Evolutionary conservation across 2,113 vertebrate species (phyloP).

Genomic region (Pteropus alecto): DNA sequence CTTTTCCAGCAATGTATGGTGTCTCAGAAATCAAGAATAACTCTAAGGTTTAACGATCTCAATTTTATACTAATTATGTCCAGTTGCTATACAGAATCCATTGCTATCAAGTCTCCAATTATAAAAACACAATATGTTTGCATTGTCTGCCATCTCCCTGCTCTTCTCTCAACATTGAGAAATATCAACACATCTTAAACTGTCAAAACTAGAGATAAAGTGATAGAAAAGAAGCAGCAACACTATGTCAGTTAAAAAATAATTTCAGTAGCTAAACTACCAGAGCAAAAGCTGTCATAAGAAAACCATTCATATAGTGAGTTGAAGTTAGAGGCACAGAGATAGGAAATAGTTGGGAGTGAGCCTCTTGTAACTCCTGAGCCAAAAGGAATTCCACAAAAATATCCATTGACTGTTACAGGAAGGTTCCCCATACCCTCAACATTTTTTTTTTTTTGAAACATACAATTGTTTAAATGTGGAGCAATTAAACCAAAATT

Average conservation of each 20-base stretch:
- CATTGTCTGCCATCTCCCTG: background rate
- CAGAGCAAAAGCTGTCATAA: background rate
- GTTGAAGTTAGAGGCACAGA: background rate
- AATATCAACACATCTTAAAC: constrained; percentile 1
- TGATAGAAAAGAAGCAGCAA: constrained; percentile 1
- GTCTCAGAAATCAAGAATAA: constrained; percentile 64
- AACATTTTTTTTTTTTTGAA: background rate
- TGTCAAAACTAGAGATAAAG: background rate
- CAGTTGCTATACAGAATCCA: constrained; percentile 8
- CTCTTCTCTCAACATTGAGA: constrained; percentile 20
- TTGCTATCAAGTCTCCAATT: constrained; percentile 6
- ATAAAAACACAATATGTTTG: constrained; percentile 38
- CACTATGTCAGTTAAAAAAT: background rate
- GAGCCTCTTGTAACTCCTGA: background rate
- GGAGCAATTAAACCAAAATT: background rate
- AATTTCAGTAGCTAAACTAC: background rate
- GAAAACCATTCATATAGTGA: background rate
- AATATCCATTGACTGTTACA: background rate
- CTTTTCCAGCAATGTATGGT: constrained; percentile 68
- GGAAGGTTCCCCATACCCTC: background rate
- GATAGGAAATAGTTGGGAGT: background rate
- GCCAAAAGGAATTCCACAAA: background rate
- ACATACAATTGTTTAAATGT: background rate
- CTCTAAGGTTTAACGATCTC: constrained; percentile 60
- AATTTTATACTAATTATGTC: constrained; percentile 69